phyloP scores from a whole-genome alignment of 2,888 invertebrate species.

The Sminthurinus aureus region DNA sequence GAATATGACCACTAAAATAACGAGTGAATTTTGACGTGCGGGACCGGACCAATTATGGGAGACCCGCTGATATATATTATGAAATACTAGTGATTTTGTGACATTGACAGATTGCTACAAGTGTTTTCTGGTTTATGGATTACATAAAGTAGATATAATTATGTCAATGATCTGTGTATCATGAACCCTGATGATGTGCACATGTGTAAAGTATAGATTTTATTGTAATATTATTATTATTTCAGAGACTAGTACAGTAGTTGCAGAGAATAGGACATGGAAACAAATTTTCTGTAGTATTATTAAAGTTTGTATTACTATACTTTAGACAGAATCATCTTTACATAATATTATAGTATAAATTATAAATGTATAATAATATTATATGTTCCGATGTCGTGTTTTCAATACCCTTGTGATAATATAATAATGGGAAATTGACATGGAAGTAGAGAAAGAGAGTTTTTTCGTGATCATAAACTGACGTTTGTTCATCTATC shows the following conservation, averaged over 20 bases:
- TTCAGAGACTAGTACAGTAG: too few relatives aligned
- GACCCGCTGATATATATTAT: too few relatives aligned
- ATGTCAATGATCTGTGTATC: neutral
- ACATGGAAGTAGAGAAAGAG: conserved; percentile 1
- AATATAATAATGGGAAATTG: neutral
- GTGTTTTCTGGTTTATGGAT: neutral
- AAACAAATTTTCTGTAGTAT: neutral
- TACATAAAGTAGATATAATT: neutral
- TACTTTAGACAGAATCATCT: too few relatives aligned
- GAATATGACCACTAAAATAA: too few relatives aligned
- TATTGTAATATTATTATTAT: too few relatives aligned
- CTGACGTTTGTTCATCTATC: conserved; percentile 8
- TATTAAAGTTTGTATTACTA: too few relatives aligned
- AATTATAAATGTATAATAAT: neutral
- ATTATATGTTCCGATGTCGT: conserved; percentile 13
- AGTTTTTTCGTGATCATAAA: neutral
- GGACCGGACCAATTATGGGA: too few relatives aligned
- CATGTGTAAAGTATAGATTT: neutral
- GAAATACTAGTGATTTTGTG: neutral
- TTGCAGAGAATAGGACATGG: neutral
- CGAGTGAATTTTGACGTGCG: too few relatives aligned
- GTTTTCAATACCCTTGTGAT: neutral
- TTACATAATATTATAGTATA: too few relatives aligned
- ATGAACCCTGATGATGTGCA: neutral
- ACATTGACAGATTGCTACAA: neutral